Evolutionary conservation across 2,797 vertebrate genomes (phyloP).

Genomic region (Molossus alvarezi): DNA sequence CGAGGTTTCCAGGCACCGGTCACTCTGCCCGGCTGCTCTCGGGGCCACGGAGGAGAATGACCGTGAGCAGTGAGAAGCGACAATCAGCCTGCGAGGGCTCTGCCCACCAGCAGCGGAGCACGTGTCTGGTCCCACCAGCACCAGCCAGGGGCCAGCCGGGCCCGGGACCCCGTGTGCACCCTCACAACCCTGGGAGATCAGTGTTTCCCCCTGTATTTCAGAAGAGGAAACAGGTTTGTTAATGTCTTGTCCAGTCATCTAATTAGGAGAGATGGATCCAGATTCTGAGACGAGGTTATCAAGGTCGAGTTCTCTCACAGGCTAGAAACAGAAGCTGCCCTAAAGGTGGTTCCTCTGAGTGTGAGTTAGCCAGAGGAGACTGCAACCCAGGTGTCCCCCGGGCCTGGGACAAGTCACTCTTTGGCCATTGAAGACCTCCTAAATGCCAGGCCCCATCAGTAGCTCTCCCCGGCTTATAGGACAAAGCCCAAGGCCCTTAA

Average conservation of each 20-base stretch:
- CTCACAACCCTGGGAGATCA: background rate
- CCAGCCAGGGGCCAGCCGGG: background rate
- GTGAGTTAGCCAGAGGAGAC: background rate
- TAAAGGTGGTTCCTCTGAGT: background rate
- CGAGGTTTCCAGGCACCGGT: fast-evolving
- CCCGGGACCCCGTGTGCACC: background rate
- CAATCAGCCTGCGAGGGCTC: fast-evolving
- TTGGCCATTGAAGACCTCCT: background rate
- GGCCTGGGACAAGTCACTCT: background rate
- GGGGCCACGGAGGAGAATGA: background rate
- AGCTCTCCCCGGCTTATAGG: too few species aligned
- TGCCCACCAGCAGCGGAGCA: fast-evolving
- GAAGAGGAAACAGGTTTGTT: background rate
- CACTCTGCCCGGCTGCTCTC: background rate
- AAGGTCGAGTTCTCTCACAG: background rate
- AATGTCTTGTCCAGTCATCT: background rate
- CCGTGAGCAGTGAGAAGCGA: background rate
- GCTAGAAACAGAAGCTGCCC: background rate
- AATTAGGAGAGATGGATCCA: too few species aligned
- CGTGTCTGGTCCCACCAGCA: fast-evolving
- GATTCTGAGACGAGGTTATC: background rate
- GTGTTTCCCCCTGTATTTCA: background rate
- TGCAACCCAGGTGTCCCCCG: too few species aligned
- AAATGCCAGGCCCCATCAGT: background rate
- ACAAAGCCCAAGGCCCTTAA: background rate